Evolutionary conservation across 2,888 invertebrate genomes (phyloP).

Genomic region (Disparrhopalites patrizii): DNA sequence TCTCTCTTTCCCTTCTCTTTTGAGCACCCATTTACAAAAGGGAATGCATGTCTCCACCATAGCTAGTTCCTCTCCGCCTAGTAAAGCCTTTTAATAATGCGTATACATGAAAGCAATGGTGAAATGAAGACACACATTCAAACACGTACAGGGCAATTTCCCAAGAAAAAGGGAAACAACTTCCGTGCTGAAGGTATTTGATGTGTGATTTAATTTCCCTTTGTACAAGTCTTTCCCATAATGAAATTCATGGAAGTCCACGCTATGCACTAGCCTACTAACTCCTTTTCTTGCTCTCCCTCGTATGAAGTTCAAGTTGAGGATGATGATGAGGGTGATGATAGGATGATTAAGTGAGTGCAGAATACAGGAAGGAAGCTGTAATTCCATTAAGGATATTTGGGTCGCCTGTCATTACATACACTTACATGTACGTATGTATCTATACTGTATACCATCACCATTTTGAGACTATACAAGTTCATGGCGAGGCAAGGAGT

Average conservation of each 20-base stretch:
- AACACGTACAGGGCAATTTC: too few relatives aligned
- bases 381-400: not conserved
- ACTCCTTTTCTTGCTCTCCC: not conserved
- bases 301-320: not conserved
- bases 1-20: not conserved
- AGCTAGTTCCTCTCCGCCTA: too few relatives aligned
- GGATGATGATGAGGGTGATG: too few relatives aligned
- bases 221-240: not conserved
- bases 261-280: not conserved
- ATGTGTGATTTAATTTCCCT: not conserved
- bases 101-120: too few relatives aligned
- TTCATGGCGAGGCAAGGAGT: too few relatives aligned
- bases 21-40: not conserved
- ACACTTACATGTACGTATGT: too few relatives aligned
- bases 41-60: too few relatives aligned
- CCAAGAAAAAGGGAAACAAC: not conserved
- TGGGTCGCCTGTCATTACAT: too few relatives aligned
- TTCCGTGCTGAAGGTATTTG: not conserved
- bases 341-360: not conserved
- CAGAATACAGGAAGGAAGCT: not conserved
- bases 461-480: too few relatives aligned
- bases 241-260: not conserved
- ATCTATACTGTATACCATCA: too few relatives aligned
- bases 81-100: too few relatives aligned
- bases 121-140: too few relatives aligned